These are phyloP conservation scores for Drosophila longiperda DNA, from an alignment of 2,888 invertebrate species.

Conservation along the genomic window DNA sequence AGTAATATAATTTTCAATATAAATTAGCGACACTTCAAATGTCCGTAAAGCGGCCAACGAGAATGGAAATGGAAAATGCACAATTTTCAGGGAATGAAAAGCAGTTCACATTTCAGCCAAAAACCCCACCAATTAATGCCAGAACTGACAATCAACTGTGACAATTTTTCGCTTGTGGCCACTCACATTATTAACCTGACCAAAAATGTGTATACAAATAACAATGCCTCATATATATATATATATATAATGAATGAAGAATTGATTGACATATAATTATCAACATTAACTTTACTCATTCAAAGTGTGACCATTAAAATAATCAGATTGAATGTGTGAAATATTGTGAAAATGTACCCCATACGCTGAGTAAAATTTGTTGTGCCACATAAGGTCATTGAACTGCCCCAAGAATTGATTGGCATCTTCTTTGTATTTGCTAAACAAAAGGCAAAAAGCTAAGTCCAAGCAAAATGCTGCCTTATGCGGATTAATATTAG, in stretches of 20 bases:
- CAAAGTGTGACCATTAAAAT: neutral
- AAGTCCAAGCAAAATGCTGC: constrained; percentile 5
- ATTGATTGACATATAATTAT: constrained; percentile 49
- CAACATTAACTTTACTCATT: constrained; percentile 31
- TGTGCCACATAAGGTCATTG: constrained; percentile 59
- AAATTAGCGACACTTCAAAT: constrained; percentile 44
- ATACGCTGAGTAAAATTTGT: neutral
- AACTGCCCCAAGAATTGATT: constrained; percentile 42
- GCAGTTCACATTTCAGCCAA: neutral
- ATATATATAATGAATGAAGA: constrained; percentile 35
- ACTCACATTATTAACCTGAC: constrained; percentile 44
- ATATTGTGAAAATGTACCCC: neutral
- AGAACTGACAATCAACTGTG: constrained; percentile 67
- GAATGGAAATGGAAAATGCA: constrained; percentile 34
- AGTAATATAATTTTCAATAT: constrained; percentile 49
- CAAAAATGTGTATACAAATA: neutral
- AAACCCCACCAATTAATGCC: constrained; percentile 12
- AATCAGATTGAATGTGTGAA: neutral
- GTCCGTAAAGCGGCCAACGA: constrained; percentile 27
- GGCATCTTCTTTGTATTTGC: neutral
- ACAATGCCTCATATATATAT: neutral
- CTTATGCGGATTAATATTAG: constrained; percentile 71
- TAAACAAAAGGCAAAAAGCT: neutral
- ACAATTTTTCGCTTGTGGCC: constrained; percentile 54
- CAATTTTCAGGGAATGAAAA: constrained; percentile 5